Percentiles rank a stretch among this genome's conserved stretches.
Conservation (phyloP, 2,888 invertebrate genomes). For the Cinara cedri region DNA sequence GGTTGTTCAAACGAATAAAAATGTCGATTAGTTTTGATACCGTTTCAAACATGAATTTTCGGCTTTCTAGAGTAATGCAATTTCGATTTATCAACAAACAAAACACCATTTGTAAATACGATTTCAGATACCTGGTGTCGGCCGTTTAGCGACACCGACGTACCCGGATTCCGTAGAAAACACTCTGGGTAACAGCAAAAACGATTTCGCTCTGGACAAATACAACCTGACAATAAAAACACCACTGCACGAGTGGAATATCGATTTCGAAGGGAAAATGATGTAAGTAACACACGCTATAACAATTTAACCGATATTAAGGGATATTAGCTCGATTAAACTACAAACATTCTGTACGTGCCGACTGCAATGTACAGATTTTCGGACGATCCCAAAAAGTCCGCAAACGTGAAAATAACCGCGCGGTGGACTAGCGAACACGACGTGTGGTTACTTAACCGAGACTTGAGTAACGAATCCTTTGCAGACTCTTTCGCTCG, state of each 20-base stretch:
- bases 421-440: constrained; percentile 21
- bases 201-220: constrained; percentile 22
- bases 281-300: neutral
- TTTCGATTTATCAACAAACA: neutral
- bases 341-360: neutral
- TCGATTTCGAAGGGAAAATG: constrained; percentile 39
- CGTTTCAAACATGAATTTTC: too few relatives aligned
- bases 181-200: neutral
- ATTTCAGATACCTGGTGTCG: constrained; percentile 34
- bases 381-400: neutral
- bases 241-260: constrained; percentile 19
- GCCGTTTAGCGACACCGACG: neutral
- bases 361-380: neutral
- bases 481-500: constrained; percentile 28
- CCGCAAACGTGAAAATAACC: constrained; percentile 15
- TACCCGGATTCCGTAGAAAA: constrained; percentile 16
- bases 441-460: constrained; percentile 44
- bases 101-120: neutral
- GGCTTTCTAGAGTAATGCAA: too few relatives aligned
- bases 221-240: neutral
- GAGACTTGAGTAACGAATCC: constrained; percentile 33
- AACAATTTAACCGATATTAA: too few relatives aligned
- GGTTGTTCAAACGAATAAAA: too few relatives aligned
- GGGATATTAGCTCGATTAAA: neutral
- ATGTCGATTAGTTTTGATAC: too few relatives aligned